Conservation (phyloP, 2,113 vertebrate genomes). For the Anas platyrhynchos region DNA sequence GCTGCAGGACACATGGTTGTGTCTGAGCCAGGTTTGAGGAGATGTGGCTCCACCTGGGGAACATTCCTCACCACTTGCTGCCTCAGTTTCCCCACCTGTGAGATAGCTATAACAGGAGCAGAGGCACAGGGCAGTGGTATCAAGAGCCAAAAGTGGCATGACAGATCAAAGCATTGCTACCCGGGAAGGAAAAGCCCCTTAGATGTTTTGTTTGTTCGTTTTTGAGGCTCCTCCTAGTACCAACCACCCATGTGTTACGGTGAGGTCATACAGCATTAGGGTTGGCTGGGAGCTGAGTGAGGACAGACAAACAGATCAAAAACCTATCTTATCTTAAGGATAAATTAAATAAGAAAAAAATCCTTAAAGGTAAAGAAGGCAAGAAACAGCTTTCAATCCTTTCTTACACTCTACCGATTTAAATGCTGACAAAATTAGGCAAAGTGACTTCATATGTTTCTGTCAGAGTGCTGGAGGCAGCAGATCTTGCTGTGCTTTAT, state of each 20-base stretch:
- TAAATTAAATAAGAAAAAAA: not conserved
- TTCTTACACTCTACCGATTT: accelerated
- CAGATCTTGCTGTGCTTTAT: not conserved
- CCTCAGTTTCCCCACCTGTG: not conserved
- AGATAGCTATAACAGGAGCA: not conserved
- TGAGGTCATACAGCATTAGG: not conserved
- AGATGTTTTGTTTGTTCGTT: not conserved
- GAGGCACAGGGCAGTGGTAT: not conserved
- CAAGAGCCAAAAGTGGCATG: not conserved
- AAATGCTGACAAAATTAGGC: not conserved
- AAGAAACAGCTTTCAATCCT: not conserved
- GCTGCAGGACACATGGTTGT: accelerated
- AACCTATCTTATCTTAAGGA: not conserved
- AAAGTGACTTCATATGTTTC: not conserved
- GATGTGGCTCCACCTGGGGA: not conserved
- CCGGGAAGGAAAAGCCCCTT: not conserved
- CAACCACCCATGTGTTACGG: not conserved
- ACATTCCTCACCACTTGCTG: not conserved
- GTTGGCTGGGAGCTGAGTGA: not conserved
- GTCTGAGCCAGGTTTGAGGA: not conserved
- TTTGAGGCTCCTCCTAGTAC: not conserved
- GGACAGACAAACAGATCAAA: not conserved
- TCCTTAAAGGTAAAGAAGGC: not conserved
- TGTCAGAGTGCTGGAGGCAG: not conserved
- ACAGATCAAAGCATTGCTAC: not conserved